Evolutionary conservation across 2,888 invertebrate genomes (phyloP).

Genomic region (Endotricha flammealis): DNA sequence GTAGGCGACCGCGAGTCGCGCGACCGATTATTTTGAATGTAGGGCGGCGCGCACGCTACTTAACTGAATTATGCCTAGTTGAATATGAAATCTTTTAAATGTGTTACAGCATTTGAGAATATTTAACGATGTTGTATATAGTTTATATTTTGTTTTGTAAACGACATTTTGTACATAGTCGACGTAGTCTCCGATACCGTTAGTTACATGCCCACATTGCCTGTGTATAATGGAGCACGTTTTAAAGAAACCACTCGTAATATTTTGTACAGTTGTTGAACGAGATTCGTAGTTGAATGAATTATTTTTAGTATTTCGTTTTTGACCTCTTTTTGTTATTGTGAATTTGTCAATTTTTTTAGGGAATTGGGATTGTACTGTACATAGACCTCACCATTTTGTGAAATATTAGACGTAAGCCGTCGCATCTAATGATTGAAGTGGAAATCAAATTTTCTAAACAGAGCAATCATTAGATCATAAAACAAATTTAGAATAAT

Average conservation of each 20-base stretch:
- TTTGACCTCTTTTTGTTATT: constrained; percentile 77
- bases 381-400: constrained; percentile 77
- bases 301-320: constrained; percentile 71
- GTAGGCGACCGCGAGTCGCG: constrained; percentile 3
- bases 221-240: constrained; percentile 55
- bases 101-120: constrained; percentile 78
- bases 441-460: constrained; percentile 77
- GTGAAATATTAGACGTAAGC: constrained; percentile 68
- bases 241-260: constrained; percentile 75
- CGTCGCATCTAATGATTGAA: constrained; percentile 70
- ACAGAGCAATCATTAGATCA: constrained; percentile 76
- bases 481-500: constrained; percentile 77
- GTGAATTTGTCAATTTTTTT: constrained; percentile 84
- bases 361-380: constrained; percentile 84
- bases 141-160: constrained; percentile 76
- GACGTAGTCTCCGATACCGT: constrained; percentile 48
- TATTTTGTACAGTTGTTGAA: constrained; percentile 76
- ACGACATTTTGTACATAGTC: constrained; percentile 66
- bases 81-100: constrained; percentile 76
- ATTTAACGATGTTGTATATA: constrained; percentile 78
- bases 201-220: constrained; percentile 64
- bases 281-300: constrained; percentile 72
- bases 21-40: too few species aligned
- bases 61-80: constrained; percentile 71
- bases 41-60: constrained; percentile 46